A percentile compares a stretch with the other conserved stretches of the same genome.
Evolutionary conservation across 2,797 vertebrate genomes (phyloP).

Genomic region (Bradypus variegatus): DNA sequence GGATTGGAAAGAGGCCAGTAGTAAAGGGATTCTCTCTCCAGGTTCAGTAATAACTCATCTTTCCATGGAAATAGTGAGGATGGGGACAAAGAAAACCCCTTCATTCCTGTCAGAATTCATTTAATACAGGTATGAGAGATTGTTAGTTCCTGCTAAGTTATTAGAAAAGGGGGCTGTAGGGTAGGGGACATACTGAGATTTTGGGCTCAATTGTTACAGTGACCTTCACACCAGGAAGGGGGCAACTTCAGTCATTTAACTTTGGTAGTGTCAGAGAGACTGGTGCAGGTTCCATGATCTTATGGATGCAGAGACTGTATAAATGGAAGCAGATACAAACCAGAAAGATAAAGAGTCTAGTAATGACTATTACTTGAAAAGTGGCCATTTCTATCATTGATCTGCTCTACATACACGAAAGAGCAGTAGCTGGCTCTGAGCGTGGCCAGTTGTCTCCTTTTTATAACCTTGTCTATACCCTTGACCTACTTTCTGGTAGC

Average conservation of each 20-base stretch:
- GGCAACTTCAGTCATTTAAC: slow-evolving; percentile 23
- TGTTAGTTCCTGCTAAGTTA: not conserved
- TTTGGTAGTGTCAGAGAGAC: not conserved
- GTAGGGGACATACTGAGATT: not conserved
- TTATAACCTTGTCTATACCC: slow-evolving; percentile 13
- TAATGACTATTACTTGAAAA: slow-evolving; percentile 28
- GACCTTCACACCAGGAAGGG: not conserved
- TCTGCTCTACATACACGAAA: slow-evolving; percentile 13
- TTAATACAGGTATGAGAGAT: not conserved
- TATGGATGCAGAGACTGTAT: not conserved
- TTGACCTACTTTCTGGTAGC: slow-evolving; percentile 27
- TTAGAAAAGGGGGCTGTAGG: slow-evolving; percentile 8
- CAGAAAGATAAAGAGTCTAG: not conserved
- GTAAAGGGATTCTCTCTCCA: not conserved
- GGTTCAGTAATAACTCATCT: slow-evolving; percentile 4
- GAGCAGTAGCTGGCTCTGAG: not conserved
- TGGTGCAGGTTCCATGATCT: not conserved
- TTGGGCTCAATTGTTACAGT: slow-evolving; percentile 1
- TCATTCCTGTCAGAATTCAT: not conserved
- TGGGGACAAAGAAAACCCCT: slow-evolving; percentile 6
- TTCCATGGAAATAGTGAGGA: not conserved
- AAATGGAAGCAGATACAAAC: not conserved
- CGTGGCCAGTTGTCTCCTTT: not conserved
- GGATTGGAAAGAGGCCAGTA: slow-evolving; percentile 1
- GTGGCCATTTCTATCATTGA: slow-evolving; percentile 12